Evolutionary conservation across 2,888 invertebrate genomes (phyloP).

Genomic region (Danaus chrysippus): DNA sequence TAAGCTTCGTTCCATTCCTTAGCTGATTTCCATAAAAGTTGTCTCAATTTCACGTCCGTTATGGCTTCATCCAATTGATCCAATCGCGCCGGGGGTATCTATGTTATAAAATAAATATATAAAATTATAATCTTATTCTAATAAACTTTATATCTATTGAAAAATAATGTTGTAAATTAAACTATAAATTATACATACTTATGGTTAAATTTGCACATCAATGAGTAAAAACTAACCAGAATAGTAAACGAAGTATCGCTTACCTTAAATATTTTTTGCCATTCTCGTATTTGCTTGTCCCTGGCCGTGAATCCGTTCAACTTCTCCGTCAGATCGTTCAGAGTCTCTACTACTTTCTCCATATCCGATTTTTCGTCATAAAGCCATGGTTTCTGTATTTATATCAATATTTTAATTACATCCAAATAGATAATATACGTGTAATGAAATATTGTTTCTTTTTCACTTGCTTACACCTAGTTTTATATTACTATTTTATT

Average conservation of each 20-base stretch:
- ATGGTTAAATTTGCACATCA: no score
- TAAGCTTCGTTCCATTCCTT: constrained; percentile 85
- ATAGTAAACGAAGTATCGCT: background rate
- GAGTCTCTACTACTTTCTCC: constrained; percentile 80
- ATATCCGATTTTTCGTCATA: constrained; percentile 85
- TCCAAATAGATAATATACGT: background rate
- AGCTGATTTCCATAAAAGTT: constrained; percentile 88
- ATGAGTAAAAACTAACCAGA: background rate
- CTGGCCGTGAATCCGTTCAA: constrained; percentile 82
- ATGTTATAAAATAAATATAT: constrained; percentile 20
- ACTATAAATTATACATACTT: no score
- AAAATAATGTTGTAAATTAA: no score
- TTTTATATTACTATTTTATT: background rate
- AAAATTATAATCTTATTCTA: no score
- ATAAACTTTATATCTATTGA: no score
- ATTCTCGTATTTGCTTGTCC: constrained; percentile 86
- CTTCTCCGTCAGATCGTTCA: constrained; percentile 81
- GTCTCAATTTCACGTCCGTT: constrained; percentile 88
- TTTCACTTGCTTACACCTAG: no score
- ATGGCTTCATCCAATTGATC: constrained; percentile 89
- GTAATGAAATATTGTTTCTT: no score
- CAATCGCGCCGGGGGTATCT: constrained; percentile 90
- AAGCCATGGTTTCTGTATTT: constrained; percentile 83
- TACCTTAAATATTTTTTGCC: constrained; percentile 92
- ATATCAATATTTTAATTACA: constrained; percentile 30